Conservation (phyloP, 1,140 invertebrate species). For the Gryon sp. region DNA sequence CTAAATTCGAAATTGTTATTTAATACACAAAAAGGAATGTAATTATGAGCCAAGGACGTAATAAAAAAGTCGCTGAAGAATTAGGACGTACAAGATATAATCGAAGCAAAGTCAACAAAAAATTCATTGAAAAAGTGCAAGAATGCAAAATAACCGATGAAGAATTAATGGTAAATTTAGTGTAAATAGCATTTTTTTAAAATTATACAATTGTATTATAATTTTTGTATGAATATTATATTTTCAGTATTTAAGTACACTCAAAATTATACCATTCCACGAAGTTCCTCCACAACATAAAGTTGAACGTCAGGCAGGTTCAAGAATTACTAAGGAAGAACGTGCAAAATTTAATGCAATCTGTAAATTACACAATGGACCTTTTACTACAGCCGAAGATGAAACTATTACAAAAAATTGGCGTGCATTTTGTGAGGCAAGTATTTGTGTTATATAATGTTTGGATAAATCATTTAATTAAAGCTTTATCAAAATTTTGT, state of each 20-base stretch:
- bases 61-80: no score
- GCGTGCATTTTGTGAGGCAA: constrained; percentile 73
- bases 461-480: no score
- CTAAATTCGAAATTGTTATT: no score
- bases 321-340: constrained; percentile 33
- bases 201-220: not conserved
- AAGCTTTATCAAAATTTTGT: not conserved
- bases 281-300: constrained; percentile 70
- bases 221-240: constrained; percentile 16
- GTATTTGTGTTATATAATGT: not conserved
- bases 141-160: not conserved
- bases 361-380: constrained; percentile 63
- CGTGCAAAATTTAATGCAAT: constrained; percentile 62
- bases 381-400: constrained; percentile 67
- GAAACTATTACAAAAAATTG: constrained; percentile 71
- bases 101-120: constrained; percentile 18
- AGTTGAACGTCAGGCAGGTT: constrained; percentile 64
- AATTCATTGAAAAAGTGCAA: constrained; percentile 28
- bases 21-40: no score
- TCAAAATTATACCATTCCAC: constrained; percentile 66
- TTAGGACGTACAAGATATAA: no score
- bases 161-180: constrained; percentile 20
- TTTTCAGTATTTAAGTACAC: constrained; percentile 59
- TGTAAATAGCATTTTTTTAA: not conserved
- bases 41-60: no score